Evolutionary conservation across 2,888 invertebrate genomes (phyloP).

Genomic region (Athalia rosae): DNA sequence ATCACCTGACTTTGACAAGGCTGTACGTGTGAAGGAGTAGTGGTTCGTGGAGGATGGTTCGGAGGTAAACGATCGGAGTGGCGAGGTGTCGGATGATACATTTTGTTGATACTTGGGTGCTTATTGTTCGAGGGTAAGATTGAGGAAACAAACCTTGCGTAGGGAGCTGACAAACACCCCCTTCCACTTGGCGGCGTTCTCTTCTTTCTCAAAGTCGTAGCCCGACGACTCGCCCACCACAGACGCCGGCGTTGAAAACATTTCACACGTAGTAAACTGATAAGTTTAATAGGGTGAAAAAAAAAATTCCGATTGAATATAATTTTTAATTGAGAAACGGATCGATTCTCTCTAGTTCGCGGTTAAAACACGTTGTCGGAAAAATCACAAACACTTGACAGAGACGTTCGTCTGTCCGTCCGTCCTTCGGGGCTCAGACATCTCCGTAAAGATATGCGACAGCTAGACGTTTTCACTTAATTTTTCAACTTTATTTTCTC

Average conservation of each 20-base stretch:
- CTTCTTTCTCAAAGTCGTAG: constrained; percentile 92
- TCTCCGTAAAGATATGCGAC: constrained; percentile 55
- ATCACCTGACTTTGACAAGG: constrained; percentile 44
- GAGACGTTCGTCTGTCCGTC: constrained; percentile 59
- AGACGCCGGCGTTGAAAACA: constrained; percentile 74
- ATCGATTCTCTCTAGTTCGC: constrained; percentile 40
- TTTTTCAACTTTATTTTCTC: constrained; percentile 47
- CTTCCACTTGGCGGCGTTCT: constrained; percentile 94
- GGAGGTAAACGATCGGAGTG: too few species aligned
- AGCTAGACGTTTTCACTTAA: constrained; percentile 56
- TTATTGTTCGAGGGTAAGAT: constrained; percentile 5
- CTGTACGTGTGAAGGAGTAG: constrained; percentile 20
- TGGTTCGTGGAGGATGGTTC: not conserved
- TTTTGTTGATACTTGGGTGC: too few species aligned
- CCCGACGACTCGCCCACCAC: constrained; percentile 75
- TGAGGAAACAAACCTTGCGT: constrained; percentile 82
- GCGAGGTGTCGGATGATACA: too few species aligned
- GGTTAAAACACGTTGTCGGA: constrained; percentile 6
- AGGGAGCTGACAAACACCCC: constrained; percentile 91
- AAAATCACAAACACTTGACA: constrained; percentile 54
- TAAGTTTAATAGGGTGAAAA: constrained; percentile 51
- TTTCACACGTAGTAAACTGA: constrained; percentile 58
- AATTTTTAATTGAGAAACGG: not conserved
- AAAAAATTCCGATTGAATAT: constrained; percentile 48
- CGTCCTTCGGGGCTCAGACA: constrained; percentile 58